Evolutionary conservation across 1,140 invertebrate species (phyloP), one percentile per base, ranked within the genome.

Genomic region (Apis cerana): DNA sequence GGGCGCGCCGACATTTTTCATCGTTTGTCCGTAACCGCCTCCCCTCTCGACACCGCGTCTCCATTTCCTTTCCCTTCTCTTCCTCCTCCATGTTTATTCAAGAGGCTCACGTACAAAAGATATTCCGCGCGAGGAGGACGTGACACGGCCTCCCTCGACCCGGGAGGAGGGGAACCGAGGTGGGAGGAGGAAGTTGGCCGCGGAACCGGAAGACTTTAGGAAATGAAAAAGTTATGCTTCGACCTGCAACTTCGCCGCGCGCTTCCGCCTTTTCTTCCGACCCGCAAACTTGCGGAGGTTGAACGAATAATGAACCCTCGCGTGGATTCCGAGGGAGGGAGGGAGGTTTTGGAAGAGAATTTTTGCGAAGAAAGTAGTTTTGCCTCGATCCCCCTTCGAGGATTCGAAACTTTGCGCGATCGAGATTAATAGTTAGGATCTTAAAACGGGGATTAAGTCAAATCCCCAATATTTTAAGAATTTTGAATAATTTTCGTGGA

Each of bases 201-300:
- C 75, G 58, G 88, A 92, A 87, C 89, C 92, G 91, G 92, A 93
- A 91, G 92, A 87, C 87, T 89, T 85, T 88, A 89, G 92, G 92
- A 92, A 93, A 93, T 93, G 92, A 93, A 93, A 93, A 92, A 93
- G 91, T 93, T 93, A 92, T 91, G 90, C 91, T 90, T 90, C 85
- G 85, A 83, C 80, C 80, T 85, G 70, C 82, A 64, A 69, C 85
- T 75, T 75, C 58, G 79, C 76, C 58, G 48, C 68, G 72, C 76
- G 75, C 87, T 85, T 86, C 82, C 79, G 78, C 85, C 83, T 84
- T 84, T 85, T 82, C 75, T 75, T 62, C 70, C 75, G 65, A 13
- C 11, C 50, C 17, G 52, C 75, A 59, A 85, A 85, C 70, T 86
- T 75, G 56, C 43, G 68, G 43, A 48, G 15, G 23, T 56, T n/a